phyloP scores from a whole-genome alignment of 2,888 invertebrate genomes.

The Theretra japonica region DNA sequence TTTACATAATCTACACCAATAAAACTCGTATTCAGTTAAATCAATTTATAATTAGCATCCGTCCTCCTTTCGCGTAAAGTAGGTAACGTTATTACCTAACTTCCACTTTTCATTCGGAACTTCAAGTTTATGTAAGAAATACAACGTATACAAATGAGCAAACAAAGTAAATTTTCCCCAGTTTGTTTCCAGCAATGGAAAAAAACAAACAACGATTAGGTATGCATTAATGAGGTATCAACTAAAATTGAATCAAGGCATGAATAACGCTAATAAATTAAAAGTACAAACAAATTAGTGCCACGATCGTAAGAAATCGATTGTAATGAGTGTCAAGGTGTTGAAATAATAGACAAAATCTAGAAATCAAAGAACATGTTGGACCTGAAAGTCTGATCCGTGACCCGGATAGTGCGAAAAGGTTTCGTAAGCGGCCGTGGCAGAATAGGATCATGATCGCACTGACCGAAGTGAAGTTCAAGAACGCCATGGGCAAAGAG shows the following conservation, averaged over 20 bases:
- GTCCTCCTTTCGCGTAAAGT: conserved; percentile 23
- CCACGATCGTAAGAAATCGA: conserved; percentile 19
- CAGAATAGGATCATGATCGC: conserved; percentile 47
- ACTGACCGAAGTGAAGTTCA: conserved; percentile 60
- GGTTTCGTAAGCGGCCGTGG: conserved; percentile 63
- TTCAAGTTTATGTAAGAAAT: conserved; percentile 13
- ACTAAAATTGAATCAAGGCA: neutral
- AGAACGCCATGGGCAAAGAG: conserved; percentile 48
- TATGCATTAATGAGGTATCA: neutral
- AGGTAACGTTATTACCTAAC: conserved; percentile 4
- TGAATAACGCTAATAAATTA: neutral
- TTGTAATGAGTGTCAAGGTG: conserved; percentile 49
- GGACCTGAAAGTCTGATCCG: conserved; percentile 53
- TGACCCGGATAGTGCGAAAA: conserved; percentile 62
- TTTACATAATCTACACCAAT: conserved; percentile 1
- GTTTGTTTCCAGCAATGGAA: neutral
- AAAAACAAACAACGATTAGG: neutral
- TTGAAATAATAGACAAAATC: conserved; percentile 43
- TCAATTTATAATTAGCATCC: neutral
- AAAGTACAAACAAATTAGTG: neutral
- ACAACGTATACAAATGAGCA: neutral
- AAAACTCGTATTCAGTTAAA: neutral
- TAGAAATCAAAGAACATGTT: conserved; percentile 54
- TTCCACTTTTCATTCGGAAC: conserved; percentile 21
- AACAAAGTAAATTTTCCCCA: neutral